Conservation (phyloP, 2,797 vertebrate genomes). For the Halcyon leucocephala region DNA sequence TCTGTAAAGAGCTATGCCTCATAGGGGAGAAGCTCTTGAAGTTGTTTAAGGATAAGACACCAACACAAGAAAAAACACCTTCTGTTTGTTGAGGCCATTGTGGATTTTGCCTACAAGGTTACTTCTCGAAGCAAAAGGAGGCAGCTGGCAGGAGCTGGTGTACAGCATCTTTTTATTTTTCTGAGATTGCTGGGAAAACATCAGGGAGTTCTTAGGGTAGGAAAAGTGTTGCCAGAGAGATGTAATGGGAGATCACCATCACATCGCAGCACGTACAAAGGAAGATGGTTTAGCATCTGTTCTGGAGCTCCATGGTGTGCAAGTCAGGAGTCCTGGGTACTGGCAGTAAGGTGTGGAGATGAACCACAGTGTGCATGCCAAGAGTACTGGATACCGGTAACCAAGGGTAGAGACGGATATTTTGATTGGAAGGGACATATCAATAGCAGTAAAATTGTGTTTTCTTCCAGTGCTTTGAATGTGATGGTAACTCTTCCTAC, state of each 20-base stretch:
- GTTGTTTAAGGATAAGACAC: background rate
- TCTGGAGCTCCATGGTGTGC: background rate
- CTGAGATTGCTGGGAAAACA: background rate
- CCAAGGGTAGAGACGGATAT: background rate
- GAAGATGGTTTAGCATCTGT: conserved; percentile 3
- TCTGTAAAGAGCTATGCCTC: background rate
- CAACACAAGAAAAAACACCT: background rate
- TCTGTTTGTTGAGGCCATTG: background rate
- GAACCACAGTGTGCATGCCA: background rate
- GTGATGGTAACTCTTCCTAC: background rate
- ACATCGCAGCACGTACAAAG: background rate
- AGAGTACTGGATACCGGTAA: background rate
- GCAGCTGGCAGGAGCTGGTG: background rate
- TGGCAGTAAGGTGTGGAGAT: background rate
- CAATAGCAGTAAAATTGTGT: background rate
- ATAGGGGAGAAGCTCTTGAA: background rate
- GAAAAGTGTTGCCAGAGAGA: background rate
- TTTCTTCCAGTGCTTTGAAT: background rate
- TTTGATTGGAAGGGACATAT: background rate
- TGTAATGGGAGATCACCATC: background rate
- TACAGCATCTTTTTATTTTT: background rate
- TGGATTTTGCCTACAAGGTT: background rate
- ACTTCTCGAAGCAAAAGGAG: conserved; percentile 14
- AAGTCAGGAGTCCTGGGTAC: background rate
- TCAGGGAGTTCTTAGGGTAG: background rate